These are phyloP conservation scores for Rhagoletis zephyria DNA, from an alignment of 1,140 invertebrate genomes.

Conservation along the genomic window DNA sequence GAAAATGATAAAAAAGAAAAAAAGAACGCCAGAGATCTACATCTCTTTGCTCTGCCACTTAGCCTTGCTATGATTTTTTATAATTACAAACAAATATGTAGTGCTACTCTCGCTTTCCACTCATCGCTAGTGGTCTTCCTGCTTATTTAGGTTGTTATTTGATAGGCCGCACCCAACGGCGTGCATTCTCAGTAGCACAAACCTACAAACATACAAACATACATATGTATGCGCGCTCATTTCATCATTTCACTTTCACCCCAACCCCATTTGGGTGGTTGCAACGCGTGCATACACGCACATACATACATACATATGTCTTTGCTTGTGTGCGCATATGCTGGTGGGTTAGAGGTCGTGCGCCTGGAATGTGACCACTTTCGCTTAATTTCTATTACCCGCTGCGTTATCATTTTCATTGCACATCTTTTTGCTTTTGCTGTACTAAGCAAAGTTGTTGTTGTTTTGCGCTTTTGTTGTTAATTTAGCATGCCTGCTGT, in stretches of 20 bases:
- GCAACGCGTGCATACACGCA: neutral
- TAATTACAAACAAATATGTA: neutral
- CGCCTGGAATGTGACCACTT: slow-evolving; percentile 38
- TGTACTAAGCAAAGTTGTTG: neutral
- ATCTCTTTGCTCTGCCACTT: slow-evolving; percentile 19
- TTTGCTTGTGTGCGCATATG: slow-evolving; percentile 55
- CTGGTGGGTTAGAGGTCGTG: slow-evolving; percentile 62
- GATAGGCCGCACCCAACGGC: slow-evolving; percentile 17
- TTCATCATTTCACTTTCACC: neutral
- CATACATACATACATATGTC: slow-evolving; percentile 40
- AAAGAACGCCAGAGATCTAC: neutral
- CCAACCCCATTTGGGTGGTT: neutral
- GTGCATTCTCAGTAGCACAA: neutral
- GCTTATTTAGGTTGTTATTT: slow-evolving; percentile 41
- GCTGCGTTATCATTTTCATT: slow-evolving; percentile 36
- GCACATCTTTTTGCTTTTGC: neutral
- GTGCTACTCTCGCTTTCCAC: neutral
- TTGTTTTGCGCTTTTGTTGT: slow-evolving; percentile 37
- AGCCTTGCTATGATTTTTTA: neutral
- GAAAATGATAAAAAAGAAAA: neutral
- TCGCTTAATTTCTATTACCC: slow-evolving; percentile 53
- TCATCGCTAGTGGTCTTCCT: neutral
- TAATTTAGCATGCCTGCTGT: slow-evolving; percentile 27
- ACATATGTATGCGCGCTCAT: neutral
- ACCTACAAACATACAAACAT: neutral